A percentile compares a stretch with the other conserved stretches of the same genome.
Conservation (phyloP, 2,797 vertebrate species). For the Muraenolepis orangiensis region DNA sequence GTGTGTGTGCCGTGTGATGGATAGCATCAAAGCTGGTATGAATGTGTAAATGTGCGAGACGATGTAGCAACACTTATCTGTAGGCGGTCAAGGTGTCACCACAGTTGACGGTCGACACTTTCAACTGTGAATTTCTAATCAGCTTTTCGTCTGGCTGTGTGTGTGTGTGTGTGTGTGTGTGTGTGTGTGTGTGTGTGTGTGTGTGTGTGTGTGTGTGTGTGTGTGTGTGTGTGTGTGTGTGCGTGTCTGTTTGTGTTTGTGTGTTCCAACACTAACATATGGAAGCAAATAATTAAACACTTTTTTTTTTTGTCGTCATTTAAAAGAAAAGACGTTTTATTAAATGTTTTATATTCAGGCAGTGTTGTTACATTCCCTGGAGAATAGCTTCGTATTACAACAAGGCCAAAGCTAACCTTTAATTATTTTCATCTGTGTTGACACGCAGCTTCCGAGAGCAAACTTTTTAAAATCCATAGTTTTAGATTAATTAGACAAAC, state of each 20-base stretch:
- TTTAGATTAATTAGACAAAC: too few species aligned
- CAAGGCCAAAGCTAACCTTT: too few species aligned
- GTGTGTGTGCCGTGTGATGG: not conserved
- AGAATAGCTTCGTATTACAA: too few species aligned
- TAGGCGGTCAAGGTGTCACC: slow-evolving; percentile 38
- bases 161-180: slow-evolving; percentile 13
- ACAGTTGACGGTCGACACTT: slow-evolving; percentile 40
- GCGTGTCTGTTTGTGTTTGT: too few species aligned
- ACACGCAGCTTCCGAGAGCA: too few species aligned
- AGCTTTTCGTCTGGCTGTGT: too few species aligned
- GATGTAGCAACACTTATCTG: slow-evolving; percentile 38
- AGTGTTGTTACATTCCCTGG: too few species aligned
- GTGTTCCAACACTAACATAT: not conserved
- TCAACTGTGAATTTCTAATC: slow-evolving; percentile 19
- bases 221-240: too few species aligned
- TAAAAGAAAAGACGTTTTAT: too few species aligned
- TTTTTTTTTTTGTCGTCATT: not conserved
- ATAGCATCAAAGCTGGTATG: slow-evolving; percentile 15
- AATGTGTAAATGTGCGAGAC: slow-evolving; percentile 15
- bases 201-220: not conserved
- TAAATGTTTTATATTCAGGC: too few species aligned
- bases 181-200: not conserved
- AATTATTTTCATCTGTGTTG: too few species aligned
- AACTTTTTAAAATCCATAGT: too few species aligned
- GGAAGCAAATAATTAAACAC: not conserved